Evolutionary conservation across 2,797 vertebrate species (phyloP).

Genomic region (Eulemur coronatus): DNA sequence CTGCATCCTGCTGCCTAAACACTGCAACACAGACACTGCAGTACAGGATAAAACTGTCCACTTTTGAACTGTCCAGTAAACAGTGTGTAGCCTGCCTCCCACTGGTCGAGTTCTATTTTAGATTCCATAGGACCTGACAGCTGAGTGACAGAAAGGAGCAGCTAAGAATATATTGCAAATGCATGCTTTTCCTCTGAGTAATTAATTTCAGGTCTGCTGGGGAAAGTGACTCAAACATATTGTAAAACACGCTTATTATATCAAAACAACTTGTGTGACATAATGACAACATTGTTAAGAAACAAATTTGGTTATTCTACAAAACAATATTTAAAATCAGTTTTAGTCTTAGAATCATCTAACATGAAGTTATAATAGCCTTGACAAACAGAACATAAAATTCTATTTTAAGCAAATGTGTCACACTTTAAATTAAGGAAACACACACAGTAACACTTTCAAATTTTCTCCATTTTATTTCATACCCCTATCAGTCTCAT

Average conservation of each 20-base stretch:
- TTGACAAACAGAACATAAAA: conserved; percentile 79
- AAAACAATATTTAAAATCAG: conserved; percentile 80
- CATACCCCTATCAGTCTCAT: conserved; percentile 65
- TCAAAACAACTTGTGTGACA: conserved; percentile 80
- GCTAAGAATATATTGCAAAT: conserved; percentile 90
- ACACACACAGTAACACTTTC: conserved; percentile 83
- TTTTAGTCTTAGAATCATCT: conserved; percentile 82
- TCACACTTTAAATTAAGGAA: conserved; percentile 86
- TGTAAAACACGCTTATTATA: conserved; percentile 81
- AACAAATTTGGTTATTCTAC: conserved; percentile 80
- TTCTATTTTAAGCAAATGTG: conserved; percentile 86
- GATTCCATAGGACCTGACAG: conserved; percentile 90
- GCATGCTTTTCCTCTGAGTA: conserved; percentile 93
- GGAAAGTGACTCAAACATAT: conserved; percentile 86
- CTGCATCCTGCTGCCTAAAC: conserved; percentile 22
- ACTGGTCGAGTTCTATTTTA: conserved; percentile 90
- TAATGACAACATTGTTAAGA: conserved; percentile 51
- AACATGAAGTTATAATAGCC: conserved; percentile 78
- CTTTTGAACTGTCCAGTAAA: conserved; percentile 88
- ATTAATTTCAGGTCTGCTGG: conserved; percentile 83
- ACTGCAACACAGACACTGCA: background rate
- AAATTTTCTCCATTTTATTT: conserved; percentile 70
- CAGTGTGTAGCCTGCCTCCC: conserved; percentile 86
- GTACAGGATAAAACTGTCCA: background rate
- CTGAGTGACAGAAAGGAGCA: conserved; percentile 89